Conservation (phyloP, 2,113 vertebrate species). For the Hemicordylus capensis region DNA sequence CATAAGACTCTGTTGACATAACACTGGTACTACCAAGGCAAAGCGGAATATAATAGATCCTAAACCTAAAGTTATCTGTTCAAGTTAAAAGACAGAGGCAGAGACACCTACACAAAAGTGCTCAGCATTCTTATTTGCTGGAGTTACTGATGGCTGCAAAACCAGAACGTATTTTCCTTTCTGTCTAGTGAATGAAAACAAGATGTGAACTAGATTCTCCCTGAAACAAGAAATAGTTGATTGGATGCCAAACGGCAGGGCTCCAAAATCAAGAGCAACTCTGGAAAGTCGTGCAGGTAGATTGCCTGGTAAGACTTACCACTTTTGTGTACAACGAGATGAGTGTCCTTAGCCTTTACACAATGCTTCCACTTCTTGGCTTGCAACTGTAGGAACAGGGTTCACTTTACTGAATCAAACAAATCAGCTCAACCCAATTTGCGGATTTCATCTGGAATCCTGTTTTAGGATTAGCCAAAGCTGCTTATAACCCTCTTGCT, state of each 20-base stretch:
- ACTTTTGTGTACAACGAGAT: not conserved
- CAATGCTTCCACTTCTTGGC: not conserved
- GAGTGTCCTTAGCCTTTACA: not conserved
- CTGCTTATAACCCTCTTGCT: not conserved
- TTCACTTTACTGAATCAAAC: not conserved
- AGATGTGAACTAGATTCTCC: not conserved
- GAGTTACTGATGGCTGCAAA: not conserved
- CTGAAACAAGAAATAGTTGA: not conserved
- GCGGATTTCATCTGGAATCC: not conserved
- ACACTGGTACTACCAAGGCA: not conserved
- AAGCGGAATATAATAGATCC: not conserved
- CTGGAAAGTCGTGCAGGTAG: not conserved
- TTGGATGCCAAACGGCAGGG: not conserved
- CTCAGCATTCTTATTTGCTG: not conserved
- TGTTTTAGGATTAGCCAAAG: not conserved
- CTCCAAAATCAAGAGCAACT: not conserved
- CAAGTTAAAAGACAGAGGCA: not conserved
- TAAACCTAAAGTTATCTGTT: not conserved
- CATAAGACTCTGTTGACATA: not conserved
- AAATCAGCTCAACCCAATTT: not conserved
- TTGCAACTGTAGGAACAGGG: not conserved
- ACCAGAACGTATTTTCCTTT: not conserved
- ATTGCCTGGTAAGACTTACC: not conserved
- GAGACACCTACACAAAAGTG: not conserved
- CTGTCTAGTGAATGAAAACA: not conserved